Evolutionary conservation across 2,113 vertebrate genomes (phyloP).

Genomic region (Equus przewalskii): DNA sequence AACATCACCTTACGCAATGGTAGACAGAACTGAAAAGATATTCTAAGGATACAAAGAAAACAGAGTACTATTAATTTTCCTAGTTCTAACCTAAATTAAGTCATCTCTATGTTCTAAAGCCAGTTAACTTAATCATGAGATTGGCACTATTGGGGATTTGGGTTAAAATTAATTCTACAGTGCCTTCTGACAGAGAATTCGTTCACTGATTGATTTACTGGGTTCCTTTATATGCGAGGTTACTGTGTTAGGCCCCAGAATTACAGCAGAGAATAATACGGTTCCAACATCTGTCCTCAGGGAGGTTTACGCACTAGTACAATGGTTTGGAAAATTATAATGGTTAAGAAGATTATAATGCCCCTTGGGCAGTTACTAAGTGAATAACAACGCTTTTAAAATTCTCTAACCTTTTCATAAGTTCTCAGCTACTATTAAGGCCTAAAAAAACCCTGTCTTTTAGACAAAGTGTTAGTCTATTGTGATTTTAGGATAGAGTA

Average conservation of each 20-base stretch:
- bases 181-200: conserved; percentile 7
- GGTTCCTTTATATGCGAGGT: not conserved
- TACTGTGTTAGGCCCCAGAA: not conserved
- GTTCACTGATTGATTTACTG: conserved; percentile 4
- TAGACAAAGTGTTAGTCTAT: not conserved
- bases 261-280: not conserved
- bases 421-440: not conserved
- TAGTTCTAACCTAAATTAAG: conserved; percentile 7
- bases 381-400: conserved; percentile 19
- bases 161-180: conserved; percentile 19
- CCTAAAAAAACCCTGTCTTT: not conserved
- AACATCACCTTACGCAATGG: not conserved
- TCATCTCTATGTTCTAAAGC: conserved; percentile 1
- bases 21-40: conserved; percentile 12
- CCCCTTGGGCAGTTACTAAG: not conserved
- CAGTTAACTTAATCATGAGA: conserved; percentile 20
- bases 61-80: not conserved
- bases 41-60: not conserved
- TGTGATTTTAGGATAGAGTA: not conserved
- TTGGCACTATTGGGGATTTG: not conserved
- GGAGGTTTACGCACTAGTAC: not conserved
- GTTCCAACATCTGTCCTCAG: not conserved
- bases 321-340: not conserved
- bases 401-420: not conserved
- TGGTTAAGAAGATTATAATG: conserved; percentile 13